Evolutionary conservation across 2,113 vertebrate genomes (phyloP).

Genomic region (Sander lucioperca): DNA sequence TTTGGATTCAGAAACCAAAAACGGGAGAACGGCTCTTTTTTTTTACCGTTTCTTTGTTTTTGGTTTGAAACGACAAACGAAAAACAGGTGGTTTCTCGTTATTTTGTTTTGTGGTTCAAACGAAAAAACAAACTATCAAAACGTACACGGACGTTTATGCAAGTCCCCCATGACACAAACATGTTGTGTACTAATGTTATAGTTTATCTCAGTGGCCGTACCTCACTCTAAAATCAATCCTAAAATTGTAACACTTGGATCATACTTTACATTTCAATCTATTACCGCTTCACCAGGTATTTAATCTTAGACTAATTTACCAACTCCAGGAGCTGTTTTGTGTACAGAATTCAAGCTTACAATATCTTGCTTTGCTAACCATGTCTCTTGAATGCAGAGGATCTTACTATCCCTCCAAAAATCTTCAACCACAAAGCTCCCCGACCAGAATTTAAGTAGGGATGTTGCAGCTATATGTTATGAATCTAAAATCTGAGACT

Average conservation of each 20-base stretch:
- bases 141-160: too few species aligned
- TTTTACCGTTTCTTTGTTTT: too few species aligned
- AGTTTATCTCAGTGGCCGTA: background rate
- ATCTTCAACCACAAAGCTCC: conserved; percentile 19
- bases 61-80: too few species aligned
- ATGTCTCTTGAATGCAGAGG: background rate
- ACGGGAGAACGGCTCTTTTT: too few species aligned
- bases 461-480: background rate
- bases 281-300: background rate
- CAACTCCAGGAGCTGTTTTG: background rate
- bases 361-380: background rate
- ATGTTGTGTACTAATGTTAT: background rate
- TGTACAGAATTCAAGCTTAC: background rate
- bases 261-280: background rate
- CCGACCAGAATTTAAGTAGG: background rate
- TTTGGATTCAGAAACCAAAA: too few species aligned
- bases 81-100: too few species aligned
- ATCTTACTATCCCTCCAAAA: background rate
- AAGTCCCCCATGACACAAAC: background rate
- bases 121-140: too few species aligned
- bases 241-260: background rate
- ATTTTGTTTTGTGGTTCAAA: too few species aligned
- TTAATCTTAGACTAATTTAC: conserved; percentile 3
- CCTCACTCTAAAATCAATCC: background rate
- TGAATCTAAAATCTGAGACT: conserved; percentile 17